Conservation (phyloP, 1,140 invertebrate genomes). For the Acromyrmex echinatior region DNA sequence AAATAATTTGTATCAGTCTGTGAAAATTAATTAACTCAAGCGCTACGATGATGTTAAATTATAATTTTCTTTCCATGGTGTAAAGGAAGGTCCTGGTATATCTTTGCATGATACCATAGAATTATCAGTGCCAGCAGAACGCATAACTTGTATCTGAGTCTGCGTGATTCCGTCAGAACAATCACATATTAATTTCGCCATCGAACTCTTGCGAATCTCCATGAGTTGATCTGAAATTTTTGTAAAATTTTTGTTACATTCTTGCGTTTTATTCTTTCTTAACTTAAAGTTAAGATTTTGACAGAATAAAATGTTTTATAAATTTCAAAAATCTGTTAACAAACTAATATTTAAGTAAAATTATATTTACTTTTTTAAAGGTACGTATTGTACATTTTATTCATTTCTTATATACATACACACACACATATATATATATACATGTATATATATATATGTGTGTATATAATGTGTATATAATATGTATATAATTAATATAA, state of each 20-base stretch:
- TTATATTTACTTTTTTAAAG: conserved; percentile 4
- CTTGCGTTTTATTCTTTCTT: not conserved
- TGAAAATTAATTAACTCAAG: not conserved
- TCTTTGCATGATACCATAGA: conserved; percentile 89
- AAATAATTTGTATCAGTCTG: too few relatives aligned
- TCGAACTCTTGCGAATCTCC: conserved; percentile 93
- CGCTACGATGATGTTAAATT: not conserved
- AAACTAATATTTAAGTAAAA: not conserved
- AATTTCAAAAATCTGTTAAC: not conserved
- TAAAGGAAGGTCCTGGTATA: conserved; percentile 88
- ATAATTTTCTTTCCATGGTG: conserved; percentile 88
- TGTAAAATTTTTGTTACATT: conserved; percentile 40
- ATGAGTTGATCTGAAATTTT: conserved; percentile 91
- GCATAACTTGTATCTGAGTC: conserved; percentile 94
- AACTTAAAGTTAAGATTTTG: not conserved
- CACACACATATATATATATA: too few relatives aligned
- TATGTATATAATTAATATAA: too few relatives aligned
- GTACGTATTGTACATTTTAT: not conserved
- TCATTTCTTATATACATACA: not conserved
- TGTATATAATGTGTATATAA: too few relatives aligned
- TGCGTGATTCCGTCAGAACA: conserved; percentile 92
- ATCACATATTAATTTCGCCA: conserved; percentile 96
- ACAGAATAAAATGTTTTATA: not conserved
- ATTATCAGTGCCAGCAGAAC: conserved; percentile 88
- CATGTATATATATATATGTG: not conserved